Base-by-base conservation (phyloP, 2,888 invertebrate species). In the Ophion slaviceki region DNA sequence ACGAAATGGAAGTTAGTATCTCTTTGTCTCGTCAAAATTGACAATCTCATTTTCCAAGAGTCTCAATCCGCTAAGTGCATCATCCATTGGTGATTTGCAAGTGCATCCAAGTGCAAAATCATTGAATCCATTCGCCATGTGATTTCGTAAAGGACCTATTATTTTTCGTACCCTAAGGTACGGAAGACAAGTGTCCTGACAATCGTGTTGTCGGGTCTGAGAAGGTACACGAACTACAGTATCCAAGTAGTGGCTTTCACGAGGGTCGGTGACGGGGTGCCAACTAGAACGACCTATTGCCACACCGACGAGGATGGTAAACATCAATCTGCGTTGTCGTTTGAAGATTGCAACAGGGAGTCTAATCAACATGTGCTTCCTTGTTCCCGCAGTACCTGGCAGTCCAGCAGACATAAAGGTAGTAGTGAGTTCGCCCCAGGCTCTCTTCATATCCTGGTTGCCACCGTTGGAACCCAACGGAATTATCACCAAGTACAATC, bases 211-310 rank as follows among this genome's bases (percentile, higher is more conserved):
- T 96, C 96, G 0, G 96, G 96, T 4, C 94, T 98, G 85, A 95
- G 96, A 90, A 97, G 96, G 91, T 97, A 95, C 93, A 96, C 97
- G 53, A 98, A 97, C 94, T 97, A 97, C 93, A 97, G 97, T 91
- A 95, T 97, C 85, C 97, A 97, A 94, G 97, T 97, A 11, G 92
- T 97, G 90, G 97, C 97, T 0, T 97, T 95, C 92, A 97, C 97
- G 0, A 95, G 97, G 91, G 96, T 97, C 90, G 97, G 97, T 0
- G 97, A 97, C 91, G 97, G 97, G 2, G 95, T 96, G 6, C 93
- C 96, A 82, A 96, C 97, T 57, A 94, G 95, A 85, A 95, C 97
- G 0, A 95, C 96, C 57, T 97, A 95, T 92, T 97, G 97, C 90
- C 96, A 96, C 90, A 97, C 97, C 2, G 96, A 97, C 89, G 97